Base-by-base conservation (phyloP, 2,113 vertebrate species). In the Melospiza melodia region DNA sequence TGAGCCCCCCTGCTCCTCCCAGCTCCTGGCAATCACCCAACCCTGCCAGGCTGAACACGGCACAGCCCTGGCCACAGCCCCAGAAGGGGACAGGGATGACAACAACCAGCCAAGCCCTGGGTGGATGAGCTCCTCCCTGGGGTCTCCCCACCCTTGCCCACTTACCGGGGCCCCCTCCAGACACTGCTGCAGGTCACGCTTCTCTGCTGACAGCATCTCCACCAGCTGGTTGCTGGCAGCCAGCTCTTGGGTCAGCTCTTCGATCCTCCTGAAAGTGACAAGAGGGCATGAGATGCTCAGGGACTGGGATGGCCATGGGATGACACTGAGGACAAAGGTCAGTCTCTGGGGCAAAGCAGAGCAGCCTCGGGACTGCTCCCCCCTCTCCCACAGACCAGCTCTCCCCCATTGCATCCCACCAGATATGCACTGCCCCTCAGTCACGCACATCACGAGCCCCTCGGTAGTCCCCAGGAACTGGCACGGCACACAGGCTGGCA, bases 171-270 rank as follows among this genome's bases (percentile, higher is more conserved):
- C 93, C 80, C 97, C 82, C 92, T 98, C 97, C 35, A 98, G 94
- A 69, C 57, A 89, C 41, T 90, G 94, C 55, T 96, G 77, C 90
- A 98, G 97, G 2, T 90, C 93, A 3, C 44, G 79, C 66, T 98
- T 99, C 92, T 99, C 98, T 6, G 93, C 97, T 5, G 97, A 98
- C 69, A 99, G 97, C 57, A 97, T 98, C 20, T 97, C 96, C 71
- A 99, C 97, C 0, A 97, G 57, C 31, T 67, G 96, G 76, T 99
- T 98, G 90, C 98, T 99, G 91, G 97, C 89, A 27, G 61, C 87
- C 75, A 99, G 98, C n/a, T 98, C 98, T 90, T 93, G 95, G 9
- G 77, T 98, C 97, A 99, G 88, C 80, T 98, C 98, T 86, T 98
- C 94, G 2, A 99, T 98, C 88, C 89, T 95, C 96, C 99, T 99